Percentiles rank a stretch among this genome's conserved stretches.
Conservation (phyloP, 2,888 invertebrate species). For the Parnassius smintheus region DNA sequence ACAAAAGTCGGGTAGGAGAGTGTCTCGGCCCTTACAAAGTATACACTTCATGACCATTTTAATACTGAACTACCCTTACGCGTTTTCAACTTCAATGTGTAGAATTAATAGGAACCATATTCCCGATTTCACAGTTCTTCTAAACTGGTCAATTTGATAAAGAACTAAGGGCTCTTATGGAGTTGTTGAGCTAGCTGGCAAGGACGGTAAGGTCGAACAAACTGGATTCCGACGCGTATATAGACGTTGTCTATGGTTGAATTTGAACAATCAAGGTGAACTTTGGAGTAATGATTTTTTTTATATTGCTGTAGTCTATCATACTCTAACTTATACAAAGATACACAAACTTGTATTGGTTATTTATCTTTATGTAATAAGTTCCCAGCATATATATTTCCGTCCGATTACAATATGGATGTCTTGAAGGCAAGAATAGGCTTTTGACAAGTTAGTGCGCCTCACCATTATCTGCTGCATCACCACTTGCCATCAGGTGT, state of each 20-base stretch:
- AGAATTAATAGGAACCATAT: slow-evolving; percentile 14
- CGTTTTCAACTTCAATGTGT: neutral
- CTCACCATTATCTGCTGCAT: too few species aligned
- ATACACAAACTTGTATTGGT: too few species aligned
- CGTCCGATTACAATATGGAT: too few species aligned
- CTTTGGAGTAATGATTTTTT: slow-evolving; percentile 16
- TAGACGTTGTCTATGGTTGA: slow-evolving; percentile 36
- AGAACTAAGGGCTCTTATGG: slow-evolving; percentile 62
- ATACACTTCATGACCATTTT: slow-evolving; percentile 26
- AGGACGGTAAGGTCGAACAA: slow-evolving; percentile 69
- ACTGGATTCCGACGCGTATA: slow-evolving; percentile 53
- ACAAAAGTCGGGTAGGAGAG: slow-evolving; percentile 28
- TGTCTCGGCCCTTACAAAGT: slow-evolving; percentile 30
- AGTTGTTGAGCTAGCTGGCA: slow-evolving; percentile 67
- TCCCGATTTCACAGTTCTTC: slow-evolving; percentile 38
- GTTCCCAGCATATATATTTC: too few species aligned
- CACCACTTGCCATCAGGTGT: too few species aligned
- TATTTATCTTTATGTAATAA: too few species aligned
- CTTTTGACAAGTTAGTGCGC: too few species aligned
- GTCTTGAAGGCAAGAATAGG: too few species aligned
- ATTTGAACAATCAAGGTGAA: slow-evolving; percentile 29
- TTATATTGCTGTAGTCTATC: neutral
- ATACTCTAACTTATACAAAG: too few species aligned
- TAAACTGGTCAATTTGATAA: slow-evolving; percentile 53
- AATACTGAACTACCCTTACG: slow-evolving; percentile 21